Evolutionary conservation across 2,888 invertebrate species (phyloP), one percentile per base, ranked within the genome.

Genomic region (Hirtodrosophila confusa): DNA sequence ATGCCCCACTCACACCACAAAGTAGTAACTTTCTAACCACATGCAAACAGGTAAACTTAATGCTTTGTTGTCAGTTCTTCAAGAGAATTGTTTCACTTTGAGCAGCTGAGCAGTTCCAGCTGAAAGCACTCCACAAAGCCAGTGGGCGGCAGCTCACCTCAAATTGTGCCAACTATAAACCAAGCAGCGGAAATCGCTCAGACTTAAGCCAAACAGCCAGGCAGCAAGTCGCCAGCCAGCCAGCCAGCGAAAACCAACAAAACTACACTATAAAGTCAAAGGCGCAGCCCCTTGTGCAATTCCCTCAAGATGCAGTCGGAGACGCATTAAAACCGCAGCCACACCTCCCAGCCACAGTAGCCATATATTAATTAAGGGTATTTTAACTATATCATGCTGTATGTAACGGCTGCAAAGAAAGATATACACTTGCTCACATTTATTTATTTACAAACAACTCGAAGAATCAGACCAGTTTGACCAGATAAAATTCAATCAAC

Each of bases 201-300:
- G 47, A 69, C 67, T 71, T 62, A 41, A 62, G 61, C 24, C 41
- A 66, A 35, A 9, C 55, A 53, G 11, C 53, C 8, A 53, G 24
- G 36, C 60, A 24, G 40, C 43, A 33, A 65, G 45, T 12, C 31
- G 39, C 35, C 45, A 63, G 56, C 45, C 43, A 72, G 49, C 31
- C 31, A 31, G 31, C 31, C 8, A 31, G 27, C 6, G 27, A 54
- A 60, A 60, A 54, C 47, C 50, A 64, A 51, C 36, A 53, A 64
- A 79, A 79, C 58, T 79, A 63, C 50, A 57, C 31, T 60, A 65
- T 61, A 76, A 79, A 79, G 72, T 79, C 79, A 71, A 75, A 74
- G 75, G 68, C 64, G 47, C 49, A 7, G 55, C 39, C 29, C 44
- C 67, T 43, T 54, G 37, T 63, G 60, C 49, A 65, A 80, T 73